Conservation (phyloP, 2,797 vertebrate genomes). For the Buceros bicornis region DNA sequence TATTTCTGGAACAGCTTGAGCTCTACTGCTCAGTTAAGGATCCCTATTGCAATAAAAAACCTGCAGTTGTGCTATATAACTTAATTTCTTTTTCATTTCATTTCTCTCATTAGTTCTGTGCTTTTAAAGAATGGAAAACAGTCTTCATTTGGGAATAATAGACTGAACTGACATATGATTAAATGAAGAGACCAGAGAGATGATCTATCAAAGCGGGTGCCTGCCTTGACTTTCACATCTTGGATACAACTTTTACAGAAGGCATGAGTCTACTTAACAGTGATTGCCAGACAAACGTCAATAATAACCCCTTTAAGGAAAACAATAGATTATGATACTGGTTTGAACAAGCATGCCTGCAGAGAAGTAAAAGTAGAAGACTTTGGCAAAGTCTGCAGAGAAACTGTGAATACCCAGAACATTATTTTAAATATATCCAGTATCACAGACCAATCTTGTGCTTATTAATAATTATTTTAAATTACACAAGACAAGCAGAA, state of each 20-base stretch:
- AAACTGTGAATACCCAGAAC: neutral
- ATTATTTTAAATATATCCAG: neutral
- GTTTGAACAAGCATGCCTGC: neutral
- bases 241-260: conserved; percentile 20
- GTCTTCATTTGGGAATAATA: neutral
- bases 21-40: neutral
- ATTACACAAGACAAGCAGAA: neutral
- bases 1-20: neutral
- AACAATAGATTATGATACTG: neutral
- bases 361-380: neutral
- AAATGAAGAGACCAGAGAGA: neutral
- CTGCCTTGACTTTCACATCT: neutral
- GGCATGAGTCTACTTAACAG: conserved; percentile 1
- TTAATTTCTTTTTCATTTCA: neutral
- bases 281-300: neutral
- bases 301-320: neutral
- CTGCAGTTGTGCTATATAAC: neutral
- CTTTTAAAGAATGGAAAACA: conserved; percentile 29
- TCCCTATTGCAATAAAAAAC: neutral
- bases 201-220: neutral
- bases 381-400: neutral
- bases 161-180: neutral
- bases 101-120: neutral
- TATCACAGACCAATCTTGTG: neutral
- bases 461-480: conserved; percentile 5